Base-by-base conservation (phyloP, 1,140 invertebrate species). In the Drosophila nigromelanica region DNA sequence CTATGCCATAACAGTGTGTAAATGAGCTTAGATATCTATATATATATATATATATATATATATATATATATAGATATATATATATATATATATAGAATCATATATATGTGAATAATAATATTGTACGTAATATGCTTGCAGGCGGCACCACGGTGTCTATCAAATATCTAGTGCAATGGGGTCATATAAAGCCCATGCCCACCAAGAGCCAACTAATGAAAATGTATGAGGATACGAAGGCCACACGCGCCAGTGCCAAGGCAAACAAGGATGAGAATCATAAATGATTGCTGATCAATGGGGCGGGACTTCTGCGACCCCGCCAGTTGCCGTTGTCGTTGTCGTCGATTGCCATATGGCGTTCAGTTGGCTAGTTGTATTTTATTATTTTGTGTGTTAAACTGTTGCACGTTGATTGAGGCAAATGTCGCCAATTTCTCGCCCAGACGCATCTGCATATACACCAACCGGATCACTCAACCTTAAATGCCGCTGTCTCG, bases 71-170 rank as follows among this genome's bases (percentile, higher is more conserved):
- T n/a, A n/a, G n/a, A 35, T 39, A n/a, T 15, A 4, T 60, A 1
- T 40, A 12, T 56, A 54, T n/a, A 1, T 5, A 24, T 12, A 15
- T 11, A 78, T n/a, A n/a, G n/a, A n/a, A n/a, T n/a, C n/a, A n/a
- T n/a, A n/a, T n/a, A n/a, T n/a, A 56, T n/a, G 6, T 18, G 1
- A 15, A 18, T 33, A n/a, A 11, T 12, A 33, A 1, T 4, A 4
- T 45, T 45, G 18, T 1, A 30, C 10, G 6, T 8, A 15, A 21
- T 73, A 12, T 43, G 1, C 24, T 59, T 45, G 39, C 61, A 92
- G 94, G 94, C 37, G 95, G 95, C n/a, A 96, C 95, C 40, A 95
- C 95, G 24, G 77, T 95, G 33, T 93, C 94, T 5, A 95, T 96
- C 21, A 95, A 94, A 67, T 95, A 95, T 75, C 86, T 96, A 45